These are phyloP conservation scores for Lepidocolaptes lacrymiger DNA, from an alignment of 2,797 vertebrate species.

Conservation along the genomic window DNA sequence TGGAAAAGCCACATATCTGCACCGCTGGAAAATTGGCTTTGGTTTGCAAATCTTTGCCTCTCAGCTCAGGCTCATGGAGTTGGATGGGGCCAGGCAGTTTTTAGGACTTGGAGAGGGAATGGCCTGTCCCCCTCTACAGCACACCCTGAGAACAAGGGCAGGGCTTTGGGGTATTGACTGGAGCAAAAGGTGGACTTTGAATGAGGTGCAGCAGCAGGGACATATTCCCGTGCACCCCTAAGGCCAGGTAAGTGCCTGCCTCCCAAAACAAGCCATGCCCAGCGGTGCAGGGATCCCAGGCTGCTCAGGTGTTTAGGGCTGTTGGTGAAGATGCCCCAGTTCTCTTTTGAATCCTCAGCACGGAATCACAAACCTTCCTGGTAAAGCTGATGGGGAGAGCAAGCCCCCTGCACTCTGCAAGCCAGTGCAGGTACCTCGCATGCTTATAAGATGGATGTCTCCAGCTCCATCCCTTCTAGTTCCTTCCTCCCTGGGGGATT, in stretches of 20 bases:
- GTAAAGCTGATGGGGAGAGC: background rate
- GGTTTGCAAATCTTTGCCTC: background rate
- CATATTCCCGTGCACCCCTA: background rate
- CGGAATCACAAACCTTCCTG: background rate
- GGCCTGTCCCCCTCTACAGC: background rate
- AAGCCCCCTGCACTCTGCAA: background rate
- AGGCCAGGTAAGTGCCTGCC: slow-evolving; percentile 43
- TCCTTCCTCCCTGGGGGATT: slow-evolving; percentile 7
- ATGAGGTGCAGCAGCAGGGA: slow-evolving; percentile 25
- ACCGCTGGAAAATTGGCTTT: background rate
- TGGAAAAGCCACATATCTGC: background rate
- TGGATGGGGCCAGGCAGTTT: background rate
- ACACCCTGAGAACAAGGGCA: rapidly evolving
- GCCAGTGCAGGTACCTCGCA: background rate
- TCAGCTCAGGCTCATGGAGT: background rate
- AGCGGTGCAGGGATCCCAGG: background rate
- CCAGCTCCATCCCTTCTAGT: background rate
- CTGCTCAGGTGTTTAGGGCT: background rate
- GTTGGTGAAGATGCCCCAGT: rapidly evolving
- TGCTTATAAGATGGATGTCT: background rate
- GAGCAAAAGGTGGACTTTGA: background rate
- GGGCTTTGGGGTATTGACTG: background rate
- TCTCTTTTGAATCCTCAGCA: background rate
- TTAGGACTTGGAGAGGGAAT: background rate
- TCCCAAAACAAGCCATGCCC: background rate